These are phyloP conservation scores for Lacerta bilineata DNA, from an alignment of 2,797 vertebrate species.

Conservation along the genomic window DNA sequence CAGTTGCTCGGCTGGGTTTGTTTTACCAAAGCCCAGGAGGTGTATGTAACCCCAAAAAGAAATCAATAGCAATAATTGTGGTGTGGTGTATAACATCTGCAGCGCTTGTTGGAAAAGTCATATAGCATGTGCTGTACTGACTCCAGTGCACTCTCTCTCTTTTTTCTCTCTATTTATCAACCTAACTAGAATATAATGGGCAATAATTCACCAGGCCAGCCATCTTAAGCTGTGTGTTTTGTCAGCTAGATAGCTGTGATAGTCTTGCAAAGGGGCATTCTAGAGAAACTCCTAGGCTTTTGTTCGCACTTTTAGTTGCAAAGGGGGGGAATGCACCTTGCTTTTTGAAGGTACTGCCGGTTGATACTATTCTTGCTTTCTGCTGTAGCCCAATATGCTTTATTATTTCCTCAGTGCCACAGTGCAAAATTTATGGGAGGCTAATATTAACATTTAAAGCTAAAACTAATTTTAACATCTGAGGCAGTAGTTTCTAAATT, in stretches of 20 bases:
- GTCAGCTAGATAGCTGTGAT: slow-evolving; percentile 43
- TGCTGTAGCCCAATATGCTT: not conserved
- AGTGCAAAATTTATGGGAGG: slow-evolving; percentile 13
- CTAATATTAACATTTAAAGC: slow-evolving; percentile 34
- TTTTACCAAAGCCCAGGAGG: slow-evolving; percentile 57
- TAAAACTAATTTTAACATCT: not conserved
- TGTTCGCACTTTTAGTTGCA: slow-evolving; percentile 59
- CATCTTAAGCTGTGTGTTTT: slow-evolving; percentile 37
- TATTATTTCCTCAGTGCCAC: not conserved
- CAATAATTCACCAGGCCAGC: slow-evolving; percentile 28
- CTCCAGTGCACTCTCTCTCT: slow-evolving; percentile 25
- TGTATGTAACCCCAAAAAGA: slow-evolving; percentile 41
- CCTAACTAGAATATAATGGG: slow-evolving; percentile 38
- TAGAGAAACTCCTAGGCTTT: slow-evolving; percentile 47
- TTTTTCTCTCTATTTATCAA: slow-evolving; percentile 17
- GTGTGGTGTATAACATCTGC: slow-evolving; percentile 45
- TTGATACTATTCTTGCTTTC: not conserved
- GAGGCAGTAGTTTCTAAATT: not conserved
- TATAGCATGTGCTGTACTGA: slow-evolving; percentile 45
- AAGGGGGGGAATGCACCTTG: slow-evolving; percentile 63
- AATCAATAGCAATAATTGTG: slow-evolving; percentile 66
- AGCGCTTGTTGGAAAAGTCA: slow-evolving; percentile 40
- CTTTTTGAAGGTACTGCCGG: slow-evolving; percentile 43
- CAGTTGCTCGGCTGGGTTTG: slow-evolving; percentile 32
- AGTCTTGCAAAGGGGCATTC: slow-evolving; percentile 34